Evolutionary conservation across 2,113 vertebrate species (phyloP), one percentile per base, ranked within the genome.

Genomic region (Hucho hucho): DNA sequence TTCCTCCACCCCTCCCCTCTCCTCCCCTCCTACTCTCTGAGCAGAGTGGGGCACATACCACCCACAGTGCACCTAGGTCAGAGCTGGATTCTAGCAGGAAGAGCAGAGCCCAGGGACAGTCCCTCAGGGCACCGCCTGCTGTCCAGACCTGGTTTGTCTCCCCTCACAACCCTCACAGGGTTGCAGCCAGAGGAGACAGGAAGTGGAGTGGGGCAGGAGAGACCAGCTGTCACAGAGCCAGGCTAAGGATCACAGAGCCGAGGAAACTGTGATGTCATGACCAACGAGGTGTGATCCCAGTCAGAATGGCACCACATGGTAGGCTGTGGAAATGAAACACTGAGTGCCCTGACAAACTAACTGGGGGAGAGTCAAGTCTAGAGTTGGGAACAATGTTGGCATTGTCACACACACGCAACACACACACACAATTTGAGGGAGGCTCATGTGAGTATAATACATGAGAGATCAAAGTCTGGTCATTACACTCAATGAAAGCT

Each of bases 191-290:
- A 22, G 58, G n/a, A 82, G 74, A 85, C 37, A 43, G 37, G 37
- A 88, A 87, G 81, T 83, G 68, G 53, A 87, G 79, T 53, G 63
- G 65, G 78, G 77, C 74, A 63, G 26, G 82, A 76, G 72, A 73
- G 43, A 49, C 82, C 82, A 69, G 64, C 32, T 43, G 37, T 43
- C 37, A 43, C 7, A 11, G 37, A 43, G 37, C 37, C 37, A 43
- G 37, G 37, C 37, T 43, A 43, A 43, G 37, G 37, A 43, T 14
- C 20, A 28, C 20, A 20, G 68, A 70, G 68, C 83, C 82, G 81
- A 89, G 89, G 84, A 90, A 89, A 91, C 69, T 83, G 87, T 91
- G 89, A 92, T 88, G 89, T 90, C 89, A 91, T 88, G 81, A 88
- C 89, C 84, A 88, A 86, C 81, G 89, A 90, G 84, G 87, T 90